Conservation (phyloP, 1,140 invertebrate genomes). For the Sinonovacula constricta region DNA sequence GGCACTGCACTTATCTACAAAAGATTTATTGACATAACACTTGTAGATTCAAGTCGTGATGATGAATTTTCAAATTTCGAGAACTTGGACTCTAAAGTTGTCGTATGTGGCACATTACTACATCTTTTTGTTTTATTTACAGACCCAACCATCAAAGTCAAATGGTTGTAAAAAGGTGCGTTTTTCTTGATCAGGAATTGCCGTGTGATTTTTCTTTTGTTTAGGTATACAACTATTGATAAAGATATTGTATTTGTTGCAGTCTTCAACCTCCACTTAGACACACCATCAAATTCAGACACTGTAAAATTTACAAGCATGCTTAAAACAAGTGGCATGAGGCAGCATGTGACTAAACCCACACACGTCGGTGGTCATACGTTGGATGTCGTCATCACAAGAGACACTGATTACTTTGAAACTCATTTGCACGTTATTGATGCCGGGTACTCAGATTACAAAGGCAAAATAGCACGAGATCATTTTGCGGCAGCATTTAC, state of each 20-base stretch:
- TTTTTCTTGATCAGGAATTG: constrained; percentile 34
- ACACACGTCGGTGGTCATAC: constrained; percentile 50
- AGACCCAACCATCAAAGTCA: constrained; percentile 11
- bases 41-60: background rate
- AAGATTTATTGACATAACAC: background rate
- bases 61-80: constrained; percentile 22
- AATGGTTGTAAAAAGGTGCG: constrained; percentile 13
- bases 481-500: constrained; percentile 35
- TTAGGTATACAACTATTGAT: no score
- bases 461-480: constrained; percentile 37
- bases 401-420: constrained; percentile 1
- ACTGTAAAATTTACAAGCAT: background rate
- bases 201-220: constrained; percentile 5
- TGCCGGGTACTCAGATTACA: constrained; percentile 32
- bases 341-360: constrained; percentile 19
- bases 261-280: constrained; percentile 13
- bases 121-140: constrained; percentile 15
- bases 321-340: constrained; percentile 14
- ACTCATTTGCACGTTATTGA: background rate
- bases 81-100: constrained; percentile 10
- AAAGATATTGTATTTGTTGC: constrained; percentile 17
- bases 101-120: constrained; percentile 2
- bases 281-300: constrained; percentile 2
- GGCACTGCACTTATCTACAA: constrained; percentile 27
- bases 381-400: constrained; percentile 39